Evolutionary conservation across 2,888 invertebrate genomes (phyloP).

Genomic region (Eristalis arbustorum): DNA sequence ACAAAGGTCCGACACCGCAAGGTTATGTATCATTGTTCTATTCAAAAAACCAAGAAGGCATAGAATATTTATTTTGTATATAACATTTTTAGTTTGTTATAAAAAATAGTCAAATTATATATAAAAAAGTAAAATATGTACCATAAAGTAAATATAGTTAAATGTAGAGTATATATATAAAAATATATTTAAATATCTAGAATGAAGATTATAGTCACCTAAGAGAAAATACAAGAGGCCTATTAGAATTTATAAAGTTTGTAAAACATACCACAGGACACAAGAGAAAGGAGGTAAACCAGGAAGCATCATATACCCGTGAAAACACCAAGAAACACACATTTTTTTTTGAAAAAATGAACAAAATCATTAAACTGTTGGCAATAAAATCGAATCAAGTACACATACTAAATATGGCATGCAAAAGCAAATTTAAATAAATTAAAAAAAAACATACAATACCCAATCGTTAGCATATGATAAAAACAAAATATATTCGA

Average conservation of each 20-base stretch:
- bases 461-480: constrained; percentile 33
- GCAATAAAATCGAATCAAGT: constrained; percentile 50
- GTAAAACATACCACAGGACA: constrained; percentile 52
- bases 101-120: constrained; percentile 50
- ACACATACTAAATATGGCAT: constrained; percentile 48
- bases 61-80: constrained; percentile 26
- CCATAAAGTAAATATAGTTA: constrained; percentile 45
- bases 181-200: constrained; percentile 46
- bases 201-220: constrained; percentile 45
- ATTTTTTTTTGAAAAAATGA: background rate
- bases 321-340: constrained; percentile 3
- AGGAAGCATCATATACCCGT: constrained; percentile 20
- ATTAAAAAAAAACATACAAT: constrained; percentile 41
- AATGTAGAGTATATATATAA: constrained; percentile 25
- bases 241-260: constrained; percentile 73
- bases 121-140: constrained; percentile 27
- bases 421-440: constrained; percentile 35
- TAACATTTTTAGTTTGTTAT: constrained; percentile 14
- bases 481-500: constrained; percentile 24
- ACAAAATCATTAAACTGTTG: constrained; percentile 7
- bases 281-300: constrained; percentile 6
- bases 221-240: constrained; percentile 72
- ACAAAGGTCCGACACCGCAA: constrained; percentile 48
- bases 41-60: background rate
- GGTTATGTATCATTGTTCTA: background rate